phyloP scores from a whole-genome alignment of 2,113 vertebrate genomes.

The Grallaria varia region DNA sequence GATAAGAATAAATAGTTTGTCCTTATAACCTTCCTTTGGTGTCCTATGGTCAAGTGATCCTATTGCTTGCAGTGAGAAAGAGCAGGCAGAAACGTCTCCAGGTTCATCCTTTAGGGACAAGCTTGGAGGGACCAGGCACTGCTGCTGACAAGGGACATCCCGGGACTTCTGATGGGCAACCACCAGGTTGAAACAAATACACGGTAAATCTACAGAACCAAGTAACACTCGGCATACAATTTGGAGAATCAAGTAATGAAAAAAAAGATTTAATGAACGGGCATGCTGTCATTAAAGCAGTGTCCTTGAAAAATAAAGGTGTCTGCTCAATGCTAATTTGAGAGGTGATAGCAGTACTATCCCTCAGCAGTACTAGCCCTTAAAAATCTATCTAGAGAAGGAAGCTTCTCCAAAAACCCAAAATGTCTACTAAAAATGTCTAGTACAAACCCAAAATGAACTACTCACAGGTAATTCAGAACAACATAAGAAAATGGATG shows the following conservation, averaged over 20 bases:
- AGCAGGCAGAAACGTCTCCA: background rate
- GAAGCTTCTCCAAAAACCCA: background rate
- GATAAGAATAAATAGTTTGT: background rate
- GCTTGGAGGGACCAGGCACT: background rate
- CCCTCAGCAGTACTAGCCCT: background rate
- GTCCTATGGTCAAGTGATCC: background rate
- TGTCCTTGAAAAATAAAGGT: background rate
- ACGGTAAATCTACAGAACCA: background rate
- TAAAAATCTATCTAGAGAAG: background rate
- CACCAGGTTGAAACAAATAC: background rate
- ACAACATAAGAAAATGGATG: background rate
- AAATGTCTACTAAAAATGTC: too few relatives aligned
- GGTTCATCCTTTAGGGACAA: background rate
- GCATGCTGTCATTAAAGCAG: background rate
- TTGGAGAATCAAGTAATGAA: background rate
- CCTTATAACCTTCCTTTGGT: background rate
- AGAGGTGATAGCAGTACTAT: background rate
- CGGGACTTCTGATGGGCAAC: background rate
- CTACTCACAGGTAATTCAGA: background rate
- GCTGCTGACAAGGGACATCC: background rate
- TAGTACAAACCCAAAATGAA: too few relatives aligned
- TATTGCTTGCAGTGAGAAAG: background rate
- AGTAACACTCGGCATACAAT: background rate
- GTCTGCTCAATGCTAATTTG: background rate
- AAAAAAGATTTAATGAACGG: background rate